Base-by-base conservation (phyloP, 2,113 vertebrate species). In the Tragelaphus imberbis region DNA sequence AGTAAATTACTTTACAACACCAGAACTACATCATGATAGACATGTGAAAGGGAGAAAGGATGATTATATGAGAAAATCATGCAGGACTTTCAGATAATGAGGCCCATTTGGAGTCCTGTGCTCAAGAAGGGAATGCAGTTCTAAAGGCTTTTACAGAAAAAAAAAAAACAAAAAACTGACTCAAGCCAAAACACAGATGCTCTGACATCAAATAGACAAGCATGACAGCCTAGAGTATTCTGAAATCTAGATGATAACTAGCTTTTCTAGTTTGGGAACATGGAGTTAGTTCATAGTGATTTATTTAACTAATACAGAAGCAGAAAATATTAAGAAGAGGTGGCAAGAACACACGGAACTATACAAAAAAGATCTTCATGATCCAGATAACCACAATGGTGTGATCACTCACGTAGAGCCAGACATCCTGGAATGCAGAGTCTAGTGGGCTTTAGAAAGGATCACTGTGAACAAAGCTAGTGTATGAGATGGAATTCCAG, bases 251-350 rank as follows among this genome's bases (percentile, higher is more conserved):
- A 5, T 61, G 36, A 40, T 40, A 68, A 56, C 17, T 3, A 47
- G n/a, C 33, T 61, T 94, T 25, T 12, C 6, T 40, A 63, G 10
- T 9, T 77, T 77, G 33, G 82, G 90, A 91, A 71, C 5, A 36
- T 75, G 21, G 33, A 75, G 10, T 10, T 15, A 75, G 14, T 63
- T 56, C 5, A 85, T 2, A 49, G 12, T 81, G 9, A 68, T 80
- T 55, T 85, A 28, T 71, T 94, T n/a, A 63, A 95, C 40, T 75
- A 36, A 90, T 21, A 71, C n/a, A 71, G n/a, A 36, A 71, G 65
- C n/a, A 71, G 65, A 36, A 36, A 9, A 71, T 68, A 71, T 71
- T 71, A 71, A 71, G 30, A 33, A 65, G n/a, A 71, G n/a, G n/a
- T 71, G n/a, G n/a, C n/a, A 71, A 71, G n/a, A 71, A 21, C 36